Base-by-base conservation (phyloP, 2,113 vertebrate genomes). In the Aix galericulata region DNA sequence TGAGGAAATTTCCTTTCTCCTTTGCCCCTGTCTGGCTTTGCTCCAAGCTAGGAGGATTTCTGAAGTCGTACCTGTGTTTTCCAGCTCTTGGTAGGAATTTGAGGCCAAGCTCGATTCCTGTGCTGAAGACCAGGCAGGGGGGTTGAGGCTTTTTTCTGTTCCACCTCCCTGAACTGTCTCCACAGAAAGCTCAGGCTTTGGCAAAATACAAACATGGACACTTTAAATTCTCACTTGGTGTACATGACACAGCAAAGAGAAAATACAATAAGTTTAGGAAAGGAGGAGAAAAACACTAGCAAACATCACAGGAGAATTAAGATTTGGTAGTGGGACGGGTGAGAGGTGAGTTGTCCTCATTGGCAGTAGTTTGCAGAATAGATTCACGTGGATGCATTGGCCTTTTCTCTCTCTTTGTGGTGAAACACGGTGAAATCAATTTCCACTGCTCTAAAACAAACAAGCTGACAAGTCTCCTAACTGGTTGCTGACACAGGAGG, bases 301-400 rank as follows among this genome's bases (percentile, higher is more conserved):
- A 18, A 53, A 21, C 13, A 8, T 22, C 27, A 5, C 2, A 66
- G n/a, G 59, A 46, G 40, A 38, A 38, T 27, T 38, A 6, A 27
- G 59, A 4, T 32, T 56, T 27, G 38, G 10, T 8, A 32, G 26
- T 4, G 6, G 21, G 32, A 21, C 6, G 3, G 3, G 26, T 17
- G 26, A 48, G 59, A 56, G 69, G 20, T 26, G 50, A 20, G 21
- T 36, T 16, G 5, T 29, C 63, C 25, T 18, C 12, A 10, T 13
- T 2, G 2, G 26, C 2, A 72, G 31, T 46, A 26, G n/a, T 21
- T 34, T 56, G 71, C 69, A 26, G 60, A 40, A 46, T 21, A 27
- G 26, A 22, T 60, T 46, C 11, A 11, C 0, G 3, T 13, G 36
- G 13, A 22, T 9, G 8, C 15, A 8, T 1, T 6, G 14, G 11